Evolutionary conservation across 2,888 invertebrate species (phyloP).

Genomic region (Agrilus cyanescens): DNA sequence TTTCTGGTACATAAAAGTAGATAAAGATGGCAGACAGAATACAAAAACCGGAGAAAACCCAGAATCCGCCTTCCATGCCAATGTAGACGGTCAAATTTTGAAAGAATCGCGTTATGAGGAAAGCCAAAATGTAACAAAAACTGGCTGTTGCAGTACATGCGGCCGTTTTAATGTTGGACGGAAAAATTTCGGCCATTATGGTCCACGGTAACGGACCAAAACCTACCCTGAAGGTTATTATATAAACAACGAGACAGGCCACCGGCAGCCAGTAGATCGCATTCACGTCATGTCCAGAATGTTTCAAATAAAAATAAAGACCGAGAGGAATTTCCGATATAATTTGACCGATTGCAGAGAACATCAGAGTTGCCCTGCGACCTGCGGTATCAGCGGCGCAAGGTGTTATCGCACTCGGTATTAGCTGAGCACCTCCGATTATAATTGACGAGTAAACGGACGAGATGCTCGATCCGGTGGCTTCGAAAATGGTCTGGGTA

Average conservation of each 20-base stretch:
- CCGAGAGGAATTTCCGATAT: constrained; percentile 46
- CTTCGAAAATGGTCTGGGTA: constrained; percentile 54
- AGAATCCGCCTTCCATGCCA: constrained; percentile 53
- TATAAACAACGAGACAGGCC: constrained; percentile 54
- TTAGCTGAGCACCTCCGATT: constrained; percentile 59
- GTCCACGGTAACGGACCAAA: constrained; percentile 71
- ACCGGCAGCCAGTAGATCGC: constrained; percentile 55
- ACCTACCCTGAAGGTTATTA: constrained; percentile 60
- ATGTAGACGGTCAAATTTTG: constrained; percentile 42
- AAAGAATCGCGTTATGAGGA: constrained; percentile 65
- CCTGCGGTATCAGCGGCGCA: constrained; percentile 65
- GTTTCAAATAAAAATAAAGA: constrained; percentile 51
- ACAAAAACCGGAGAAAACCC: constrained; percentile 51
- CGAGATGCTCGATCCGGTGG: constrained; percentile 48
- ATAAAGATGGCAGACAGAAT: constrained; percentile 54
- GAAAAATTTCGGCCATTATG: constrained; percentile 69
- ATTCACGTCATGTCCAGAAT: constrained; percentile 30
- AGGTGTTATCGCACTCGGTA: constrained; percentile 58
- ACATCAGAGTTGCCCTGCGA: constrained; percentile 52
- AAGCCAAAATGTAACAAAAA: constrained; percentile 62
- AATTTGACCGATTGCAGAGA: constrained; percentile 54
- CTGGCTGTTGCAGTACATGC: constrained; percentile 65
- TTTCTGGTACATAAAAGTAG: constrained; percentile 63
- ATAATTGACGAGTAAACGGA: constrained; percentile 59
- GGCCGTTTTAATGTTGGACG: constrained; percentile 59